Percentiles rank a stretch among this genome's conserved stretches.
phyloP scores from a whole-genome alignment of 2,888 invertebrate species.

The Uropetala carovei region DNA sequence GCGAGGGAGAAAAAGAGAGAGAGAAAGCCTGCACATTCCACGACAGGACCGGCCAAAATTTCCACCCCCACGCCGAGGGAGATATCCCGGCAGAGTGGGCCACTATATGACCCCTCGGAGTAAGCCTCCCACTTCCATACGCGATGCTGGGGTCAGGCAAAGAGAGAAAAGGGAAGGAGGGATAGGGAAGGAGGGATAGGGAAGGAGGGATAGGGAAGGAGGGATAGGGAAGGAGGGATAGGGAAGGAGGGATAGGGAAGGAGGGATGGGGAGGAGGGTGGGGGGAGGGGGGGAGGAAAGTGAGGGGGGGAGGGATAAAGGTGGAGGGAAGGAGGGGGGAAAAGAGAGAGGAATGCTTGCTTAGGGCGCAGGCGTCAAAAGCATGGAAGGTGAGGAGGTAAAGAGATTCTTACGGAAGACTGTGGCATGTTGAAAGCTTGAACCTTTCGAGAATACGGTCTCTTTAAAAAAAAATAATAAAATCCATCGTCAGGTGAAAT shows the following conservation, averaged over 20 bases:
- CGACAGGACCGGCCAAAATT: constrained; percentile 4
- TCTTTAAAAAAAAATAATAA: neutral
- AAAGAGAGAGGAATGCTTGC: too few relatives aligned
- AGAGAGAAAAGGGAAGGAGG: neutral
- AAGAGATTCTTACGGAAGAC: constrained; percentile 14
- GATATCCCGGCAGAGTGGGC: constrained; percentile 12
- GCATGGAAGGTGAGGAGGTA: neutral
- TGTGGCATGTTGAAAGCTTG: neutral
- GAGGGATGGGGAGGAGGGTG: neutral
- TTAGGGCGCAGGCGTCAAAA: neutral
- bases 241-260: neutral
- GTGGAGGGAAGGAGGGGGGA: neutral
- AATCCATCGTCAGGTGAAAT: neutral
- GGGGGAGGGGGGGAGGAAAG: neutral
- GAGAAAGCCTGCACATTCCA: constrained; percentile 7
- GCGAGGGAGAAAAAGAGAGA: neutral
- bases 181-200: neutral
- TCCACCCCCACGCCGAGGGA: constrained; percentile 4
- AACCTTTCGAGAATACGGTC: neutral
- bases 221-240: neutral
- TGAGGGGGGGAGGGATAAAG: neutral
- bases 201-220: neutral
- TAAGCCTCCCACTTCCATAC: neutral
- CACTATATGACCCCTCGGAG: constrained; percentile 26
- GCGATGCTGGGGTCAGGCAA: neutral